Base-by-base conservation (phyloP, 2,797 vertebrate species). In the Onychomys leucogaster region DNA sequence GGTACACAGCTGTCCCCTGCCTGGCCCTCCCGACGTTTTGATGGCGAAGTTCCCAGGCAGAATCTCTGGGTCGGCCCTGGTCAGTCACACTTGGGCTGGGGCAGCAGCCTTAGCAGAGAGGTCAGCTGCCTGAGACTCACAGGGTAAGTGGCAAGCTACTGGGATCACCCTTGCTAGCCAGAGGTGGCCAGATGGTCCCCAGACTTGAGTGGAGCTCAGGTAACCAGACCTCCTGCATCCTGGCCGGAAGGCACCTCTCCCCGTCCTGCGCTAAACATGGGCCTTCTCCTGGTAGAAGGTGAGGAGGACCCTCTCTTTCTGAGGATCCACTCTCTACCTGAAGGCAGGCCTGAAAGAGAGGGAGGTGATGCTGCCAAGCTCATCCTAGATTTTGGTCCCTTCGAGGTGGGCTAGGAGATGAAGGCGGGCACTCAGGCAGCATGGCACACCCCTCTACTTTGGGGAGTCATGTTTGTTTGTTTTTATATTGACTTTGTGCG, bases 71-170 rank as follows among this genome's bases (percentile, higher is more conserved):
- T 14, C 76, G 89, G 71, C 63, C 21, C 52, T 67, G 52, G 34
- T 63, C 85, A 80, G 52, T 67, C 63, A 61, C 43, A 61, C 67
- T 88, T 55, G 82, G 80, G 25, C 86, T 86, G 61, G 19, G 59
- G 52, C 77, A 87, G 49, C 57, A 87, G 34, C 73, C 32, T 6
- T 63, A 49, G 65, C 65, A 34, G 80, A 94, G 86, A 57, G 55
- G 49, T 73, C 91, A 32, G 87, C 87, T 63, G 94, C 80, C 91
- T 85, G 59, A 71, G 86, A 88, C 29, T 63, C 80, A 1, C 14
- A 9, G 55, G 80, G 71, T 92, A 90, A 91, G 87, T 93, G 55
- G 29, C 77, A 69, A 84, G 78, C 37, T 55, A 43, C 10, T 85
- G 69, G 5, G 69, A 11, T 67, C 69, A 10, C 52, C 59, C 12